Evolutionary conservation across 2,113 vertebrate species (phyloP).

Genomic region (Brienomyrus longianalis): DNA sequence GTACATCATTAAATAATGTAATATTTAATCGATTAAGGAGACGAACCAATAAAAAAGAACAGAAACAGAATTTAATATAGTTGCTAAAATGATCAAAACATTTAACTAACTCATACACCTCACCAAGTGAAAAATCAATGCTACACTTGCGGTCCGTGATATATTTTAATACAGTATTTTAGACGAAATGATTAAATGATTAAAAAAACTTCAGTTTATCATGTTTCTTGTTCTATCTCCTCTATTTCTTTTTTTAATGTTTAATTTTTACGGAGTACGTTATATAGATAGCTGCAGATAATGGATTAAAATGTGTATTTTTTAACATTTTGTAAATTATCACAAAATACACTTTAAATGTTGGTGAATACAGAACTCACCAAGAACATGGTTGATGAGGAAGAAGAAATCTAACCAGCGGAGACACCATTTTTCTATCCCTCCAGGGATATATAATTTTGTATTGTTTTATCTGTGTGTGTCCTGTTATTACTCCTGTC

Average conservation of each 20-base stretch:
- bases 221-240: not conserved
- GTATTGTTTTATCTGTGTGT: not conserved
- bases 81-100: not conserved
- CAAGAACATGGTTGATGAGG: not conserved
- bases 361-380: not conserved
- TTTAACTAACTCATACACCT: not conserved
- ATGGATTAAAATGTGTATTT: not conserved
- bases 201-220: not conserved
- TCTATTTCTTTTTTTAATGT: not conserved
- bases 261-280: not conserved
- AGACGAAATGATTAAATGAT: not conserved
- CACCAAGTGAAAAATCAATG: not conserved
- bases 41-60: slow-evolving; percentile 4
- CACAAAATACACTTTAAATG: not conserved
- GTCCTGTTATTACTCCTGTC: not conserved
- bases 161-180: not conserved
- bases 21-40: not conserved
- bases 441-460: not conserved
- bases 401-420: not conserved
- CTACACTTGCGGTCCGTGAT: not conserved
- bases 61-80: not conserved
- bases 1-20: not conserved
- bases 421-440: not conserved
- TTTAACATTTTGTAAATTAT: slow-evolving; percentile 2
- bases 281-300: not conserved